Conservation (phyloP, 2,113 vertebrate species). For the Genyomyrus donnyi region DNA sequence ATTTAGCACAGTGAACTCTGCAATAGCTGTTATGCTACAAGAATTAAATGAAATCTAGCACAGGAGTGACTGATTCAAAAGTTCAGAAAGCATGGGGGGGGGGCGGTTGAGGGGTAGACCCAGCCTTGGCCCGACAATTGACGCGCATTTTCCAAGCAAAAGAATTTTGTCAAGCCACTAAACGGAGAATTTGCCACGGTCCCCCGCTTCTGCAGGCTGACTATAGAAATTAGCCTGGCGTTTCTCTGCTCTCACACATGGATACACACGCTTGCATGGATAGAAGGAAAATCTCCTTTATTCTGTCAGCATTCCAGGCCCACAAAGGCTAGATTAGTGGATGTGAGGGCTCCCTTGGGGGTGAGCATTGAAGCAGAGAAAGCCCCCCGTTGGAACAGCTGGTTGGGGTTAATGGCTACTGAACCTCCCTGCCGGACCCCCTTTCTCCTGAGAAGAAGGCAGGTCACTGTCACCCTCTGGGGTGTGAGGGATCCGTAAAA, state of each 20-base stretch:
- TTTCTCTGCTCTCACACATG: constrained; percentile 99
- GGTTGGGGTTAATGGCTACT: constrained; percentile 99
- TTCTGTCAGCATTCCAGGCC: constrained; percentile 99
- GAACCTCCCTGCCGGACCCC: constrained; percentile 92
- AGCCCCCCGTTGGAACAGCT: constrained; percentile 98
- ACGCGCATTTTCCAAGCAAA: constrained; percentile 57
- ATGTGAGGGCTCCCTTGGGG: constrained; percentile 98
- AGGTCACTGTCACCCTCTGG: constrained; percentile 97
- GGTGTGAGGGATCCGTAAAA: constrained; percentile 87
- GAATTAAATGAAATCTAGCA: constrained; percentile 5
- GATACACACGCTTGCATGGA: constrained; percentile 99
- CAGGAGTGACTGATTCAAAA: neutral
- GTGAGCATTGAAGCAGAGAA: constrained; percentile 98
- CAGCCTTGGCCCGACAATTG: constrained; percentile 52
- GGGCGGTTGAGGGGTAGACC: constrained; percentile 13
- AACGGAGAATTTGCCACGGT: constrained; percentile 96
- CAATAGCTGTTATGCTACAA: constrained; percentile 15
- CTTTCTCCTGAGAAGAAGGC: constrained; percentile 99
- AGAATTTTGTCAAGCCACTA: constrained; percentile 75
- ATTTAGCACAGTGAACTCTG: constrained; percentile 19
- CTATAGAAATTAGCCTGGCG: constrained; percentile 99
- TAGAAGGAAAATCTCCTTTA: constrained; percentile 99
- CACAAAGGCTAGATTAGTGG: constrained; percentile 99
- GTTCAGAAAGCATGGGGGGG: constrained; percentile 5
- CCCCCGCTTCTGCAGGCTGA: constrained; percentile 83